Base-by-base conservation (phyloP, 2,797 vertebrate genomes). In the Cetoscarus ocellatus region DNA sequence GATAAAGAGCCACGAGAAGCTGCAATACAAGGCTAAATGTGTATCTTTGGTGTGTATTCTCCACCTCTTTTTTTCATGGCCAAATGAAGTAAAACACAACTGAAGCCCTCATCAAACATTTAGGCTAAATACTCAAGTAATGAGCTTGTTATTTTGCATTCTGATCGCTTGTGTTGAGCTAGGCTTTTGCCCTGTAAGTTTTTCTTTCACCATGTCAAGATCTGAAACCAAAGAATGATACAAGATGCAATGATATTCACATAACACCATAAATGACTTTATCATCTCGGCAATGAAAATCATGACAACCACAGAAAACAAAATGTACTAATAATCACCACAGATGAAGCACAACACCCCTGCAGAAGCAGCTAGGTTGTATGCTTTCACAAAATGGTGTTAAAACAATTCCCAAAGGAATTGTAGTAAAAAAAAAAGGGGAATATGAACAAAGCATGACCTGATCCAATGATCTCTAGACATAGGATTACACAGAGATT, bases 1-100 rank as follows among this genome's bases (percentile, higher is more conserved):
- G 83, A 87, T 77, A 79, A 79, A 86, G 81, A 77, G 83, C 91
- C 75, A 82, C 13, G 65, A 80, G 69, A 84, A 79, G 86, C 78
- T 84, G 77, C 78, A 75, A 75, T 66, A 78, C 75, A 67, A 84
- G 83, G 83, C 80, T 75, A 64, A 79, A 89, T 71, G 62, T 11
- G 55, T 72, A 65, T 74, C 77, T 82, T 60, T 57, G 50, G 61
- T 64, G 72, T 61, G 61, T 55, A 54, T 70, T 48, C 61, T 60
- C 67, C 48, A 43, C 10, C 50, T 74, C 15, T 68, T 58, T 57
- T n/a, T 72, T 72, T 6, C 8, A 53, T 45, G 59, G 27, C 11
- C 57, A 60, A 51, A 59, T n/a, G 39, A 10, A 80, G 64, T 19
- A 69, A 74, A 74, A 78, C 12, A 49, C 61, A 75, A 55, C 35